A percentile compares a stretch with the other conserved stretches of the same genome.
These are phyloP conservation scores for Corydoras sp. DNA, from an alignment of 2,113 vertebrate genomes.

Conservation along the genomic window DNA sequence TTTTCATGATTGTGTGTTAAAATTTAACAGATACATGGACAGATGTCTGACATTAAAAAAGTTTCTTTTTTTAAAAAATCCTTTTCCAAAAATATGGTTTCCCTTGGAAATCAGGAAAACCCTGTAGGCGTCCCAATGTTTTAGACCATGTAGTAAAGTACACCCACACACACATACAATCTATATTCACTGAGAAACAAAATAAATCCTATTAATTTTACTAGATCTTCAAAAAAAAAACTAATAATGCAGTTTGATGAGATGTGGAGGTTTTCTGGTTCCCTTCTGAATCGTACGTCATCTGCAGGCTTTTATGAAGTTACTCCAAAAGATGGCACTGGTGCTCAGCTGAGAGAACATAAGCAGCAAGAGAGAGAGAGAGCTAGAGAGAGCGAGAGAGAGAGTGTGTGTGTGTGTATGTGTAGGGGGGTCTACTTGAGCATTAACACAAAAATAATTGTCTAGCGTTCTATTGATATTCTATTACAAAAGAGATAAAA, in stretches of 20 bases:
- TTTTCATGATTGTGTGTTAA: too few species aligned
- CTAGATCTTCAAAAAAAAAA: too few species aligned
- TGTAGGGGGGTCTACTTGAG: not conserved
- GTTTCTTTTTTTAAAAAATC: too few species aligned
- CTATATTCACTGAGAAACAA: too few species aligned
- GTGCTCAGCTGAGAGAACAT: constrained; percentile 19
- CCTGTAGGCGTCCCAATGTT: too few species aligned
- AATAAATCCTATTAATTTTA: too few species aligned
- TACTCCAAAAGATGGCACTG: constrained; percentile 34
- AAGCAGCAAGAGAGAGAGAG: not conserved
- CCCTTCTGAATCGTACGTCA: constrained; percentile 14
- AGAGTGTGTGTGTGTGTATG: not conserved
- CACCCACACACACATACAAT: too few species aligned
- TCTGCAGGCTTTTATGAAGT: constrained; percentile 3
- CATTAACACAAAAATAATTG: constrained; percentile 5
- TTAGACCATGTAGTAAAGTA: too few species aligned
- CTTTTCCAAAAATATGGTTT: too few species aligned
- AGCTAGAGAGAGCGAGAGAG: constrained; percentile 7
- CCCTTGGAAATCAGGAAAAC: too few species aligned
- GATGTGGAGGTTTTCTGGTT: constrained; percentile 39
- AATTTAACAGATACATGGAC: too few species aligned
- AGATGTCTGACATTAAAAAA: too few species aligned
- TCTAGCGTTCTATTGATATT: not conserved
- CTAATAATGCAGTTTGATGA: constrained; percentile 44
- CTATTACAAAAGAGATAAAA: constrained; percentile 20